Evolutionary conservation across 2,797 vertebrate genomes (phyloP).

Genomic region (Sebastolobus altivelis): DNA sequence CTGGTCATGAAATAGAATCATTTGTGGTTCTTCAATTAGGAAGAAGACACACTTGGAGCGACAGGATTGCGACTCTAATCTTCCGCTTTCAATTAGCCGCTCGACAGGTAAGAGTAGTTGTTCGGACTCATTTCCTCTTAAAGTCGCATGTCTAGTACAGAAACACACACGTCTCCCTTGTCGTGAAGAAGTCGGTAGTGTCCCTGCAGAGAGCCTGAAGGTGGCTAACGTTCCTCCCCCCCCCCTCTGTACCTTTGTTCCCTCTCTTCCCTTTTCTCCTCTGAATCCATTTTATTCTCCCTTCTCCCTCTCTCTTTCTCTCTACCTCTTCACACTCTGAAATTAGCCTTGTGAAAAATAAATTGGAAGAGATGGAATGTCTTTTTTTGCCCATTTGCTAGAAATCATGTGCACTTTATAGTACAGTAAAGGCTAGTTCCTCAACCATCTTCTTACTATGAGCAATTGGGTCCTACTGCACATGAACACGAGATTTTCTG

Average conservation of each 20-base stretch:
- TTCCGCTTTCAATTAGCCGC: slow-evolving; percentile 31
- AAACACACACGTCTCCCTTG: neutral
- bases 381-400: slow-evolving; percentile 1
- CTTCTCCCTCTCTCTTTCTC: neutral
- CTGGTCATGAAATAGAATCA: slow-evolving; percentile 34
- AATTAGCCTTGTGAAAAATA: slow-evolving; percentile 57
- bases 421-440: neutral
- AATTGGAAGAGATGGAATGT: slow-evolving; percentile 25
- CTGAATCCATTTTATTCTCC: slow-evolving; percentile 16
- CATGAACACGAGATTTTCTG: neutral
- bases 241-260: slow-evolving; percentile 3
- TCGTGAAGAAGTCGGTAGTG: slow-evolving; percentile 9
- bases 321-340: slow-evolving; percentile 28
- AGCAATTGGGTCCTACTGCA: neutral
- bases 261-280: neutral
- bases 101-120: slow-evolving; percentile 17
- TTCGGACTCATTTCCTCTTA: slow-evolving; percentile 22
- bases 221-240: slow-evolving; percentile 6
- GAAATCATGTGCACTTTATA: neutral
- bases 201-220: slow-evolving; percentile 29
- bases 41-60: slow-evolving; percentile 17
- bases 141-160: slow-evolving; percentile 23
- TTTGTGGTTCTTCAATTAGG: slow-evolving; percentile 26
- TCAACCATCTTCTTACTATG: neutral
- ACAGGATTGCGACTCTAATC: slow-evolving; percentile 26